phyloP scores from a whole-genome alignment of 2,797 vertebrate genomes.

The Eulemur coronatus region DNA sequence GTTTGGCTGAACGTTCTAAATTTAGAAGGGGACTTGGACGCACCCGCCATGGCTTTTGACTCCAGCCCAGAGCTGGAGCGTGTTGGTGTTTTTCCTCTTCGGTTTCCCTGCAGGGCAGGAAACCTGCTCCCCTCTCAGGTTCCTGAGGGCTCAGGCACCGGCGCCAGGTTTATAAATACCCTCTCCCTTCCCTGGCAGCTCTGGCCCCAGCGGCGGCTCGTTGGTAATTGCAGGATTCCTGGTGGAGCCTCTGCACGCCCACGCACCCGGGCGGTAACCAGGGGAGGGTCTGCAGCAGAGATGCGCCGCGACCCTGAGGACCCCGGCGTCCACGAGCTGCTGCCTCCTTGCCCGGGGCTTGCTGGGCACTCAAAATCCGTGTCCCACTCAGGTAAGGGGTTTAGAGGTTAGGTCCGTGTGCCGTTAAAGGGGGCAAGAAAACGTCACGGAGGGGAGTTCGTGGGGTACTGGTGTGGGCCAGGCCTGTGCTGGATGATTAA shows the following conservation, averaged over 20 bases:
- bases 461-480: not conserved
- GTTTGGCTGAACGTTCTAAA: conserved; percentile 68
- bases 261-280: not conserved
- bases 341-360: not conserved
- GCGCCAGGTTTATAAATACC: conserved; percentile 71
- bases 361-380: not conserved
- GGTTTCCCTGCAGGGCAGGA: conserved; percentile 48
- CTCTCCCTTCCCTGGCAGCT: not conserved
- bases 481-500: not conserved
- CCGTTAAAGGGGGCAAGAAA: not conserved
- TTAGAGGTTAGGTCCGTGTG: not conserved
- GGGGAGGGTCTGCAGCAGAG: not conserved
- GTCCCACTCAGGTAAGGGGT: not conserved
- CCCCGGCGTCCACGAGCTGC: not conserved
- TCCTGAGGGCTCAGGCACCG: conserved; percentile 25
- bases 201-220: not conserved
- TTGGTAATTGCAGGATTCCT: not conserved
- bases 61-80: conserved; percentile 15
- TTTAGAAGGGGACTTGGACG: conserved; percentile 70
- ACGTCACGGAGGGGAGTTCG: accelerated
- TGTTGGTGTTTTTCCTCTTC: conserved; percentile 69
- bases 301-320: accelerated
- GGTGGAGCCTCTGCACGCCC: not conserved
- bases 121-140: conserved; percentile 54
- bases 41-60: conserved; percentile 31